Evolutionary conservation across 92 coral and sea anemone species (phyloP).

Genomic region (Epizoanthus stellaris): DNA sequence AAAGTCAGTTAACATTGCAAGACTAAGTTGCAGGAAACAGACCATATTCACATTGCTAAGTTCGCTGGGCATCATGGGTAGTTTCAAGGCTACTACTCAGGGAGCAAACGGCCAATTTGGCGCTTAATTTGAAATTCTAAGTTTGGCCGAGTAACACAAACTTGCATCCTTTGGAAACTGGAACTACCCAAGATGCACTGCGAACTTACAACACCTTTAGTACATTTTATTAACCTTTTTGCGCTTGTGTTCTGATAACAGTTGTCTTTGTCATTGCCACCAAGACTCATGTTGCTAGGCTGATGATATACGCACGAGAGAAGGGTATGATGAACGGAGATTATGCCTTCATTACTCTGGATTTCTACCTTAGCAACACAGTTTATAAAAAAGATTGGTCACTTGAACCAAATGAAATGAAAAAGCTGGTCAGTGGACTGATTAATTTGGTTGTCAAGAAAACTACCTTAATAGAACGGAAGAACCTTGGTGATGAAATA

Average conservation of each 20-base stretch:
- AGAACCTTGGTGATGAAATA: conserved; percentile 39
- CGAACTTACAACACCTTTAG: not conserved
- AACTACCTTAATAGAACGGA: conserved; percentile 16
- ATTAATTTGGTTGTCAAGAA: conserved; percentile 77
- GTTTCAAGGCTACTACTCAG: not conserved
- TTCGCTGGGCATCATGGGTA: too few species aligned
- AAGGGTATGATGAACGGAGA: conserved; percentile 80
- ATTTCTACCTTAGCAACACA: conserved; percentile 43
- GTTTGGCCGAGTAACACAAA: too few species aligned
- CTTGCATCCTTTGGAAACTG: too few species aligned
- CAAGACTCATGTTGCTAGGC: conserved; percentile 40
- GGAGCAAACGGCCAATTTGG: too few species aligned
- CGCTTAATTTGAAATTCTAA: too few species aligned
- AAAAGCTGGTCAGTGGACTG: conserved; percentile 57
- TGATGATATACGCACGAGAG: conserved; percentile 63
- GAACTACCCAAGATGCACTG: too few species aligned
- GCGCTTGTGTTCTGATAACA: not conserved
- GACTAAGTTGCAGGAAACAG: too few species aligned
- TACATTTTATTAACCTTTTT: not conserved
- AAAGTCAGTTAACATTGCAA: too few species aligned
- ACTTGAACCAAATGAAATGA: conserved; percentile 26
- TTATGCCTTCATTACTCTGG: conserved; percentile 82
- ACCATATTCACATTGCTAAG: too few species aligned
- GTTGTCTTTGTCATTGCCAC: conserved; percentile 73
- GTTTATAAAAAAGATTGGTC: not conserved